phyloP scores from a whole-genome alignment of 2,797 vertebrate species.

The Betta splendens region DNA sequence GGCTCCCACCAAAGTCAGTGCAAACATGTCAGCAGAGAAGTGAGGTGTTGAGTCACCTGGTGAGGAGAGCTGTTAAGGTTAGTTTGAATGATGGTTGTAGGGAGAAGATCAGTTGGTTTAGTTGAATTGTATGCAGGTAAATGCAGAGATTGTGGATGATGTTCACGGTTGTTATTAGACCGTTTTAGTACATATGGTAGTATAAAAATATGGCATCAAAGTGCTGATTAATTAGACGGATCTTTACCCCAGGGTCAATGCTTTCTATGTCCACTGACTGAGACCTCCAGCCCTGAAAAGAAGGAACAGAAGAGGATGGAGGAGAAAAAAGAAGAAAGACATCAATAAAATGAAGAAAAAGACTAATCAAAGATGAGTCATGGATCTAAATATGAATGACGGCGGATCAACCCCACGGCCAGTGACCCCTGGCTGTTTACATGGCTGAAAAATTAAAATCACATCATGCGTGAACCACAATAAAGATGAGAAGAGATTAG shows the following conservation, averaged over 20 bases:
- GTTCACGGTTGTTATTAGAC: background rate
- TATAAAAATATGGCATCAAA: background rate
- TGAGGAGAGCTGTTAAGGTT: too few species aligned
- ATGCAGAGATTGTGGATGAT: background rate
- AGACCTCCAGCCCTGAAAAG: constrained; percentile 63
- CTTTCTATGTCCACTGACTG: constrained; percentile 73
- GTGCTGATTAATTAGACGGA: constrained; percentile 1
- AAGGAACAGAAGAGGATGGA: constrained; percentile 5
- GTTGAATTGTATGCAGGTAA: too few species aligned
- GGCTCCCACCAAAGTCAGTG: too few species aligned
- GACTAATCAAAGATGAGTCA: too few species aligned
- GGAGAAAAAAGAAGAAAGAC: constrained; percentile 2
- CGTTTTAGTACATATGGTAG: background rate
- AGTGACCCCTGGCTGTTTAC: background rate
- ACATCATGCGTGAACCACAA: constrained; percentile 17
- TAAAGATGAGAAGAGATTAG: background rate
- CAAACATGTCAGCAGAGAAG: background rate
- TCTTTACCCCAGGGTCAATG: constrained; percentile 75
- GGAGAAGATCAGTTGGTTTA: too few species aligned
- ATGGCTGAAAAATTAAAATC: background rate
- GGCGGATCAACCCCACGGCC: background rate
- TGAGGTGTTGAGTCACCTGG: too few species aligned
- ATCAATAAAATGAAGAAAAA: constrained; percentile 26
- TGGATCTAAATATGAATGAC: too few species aligned
- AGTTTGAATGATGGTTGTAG: background rate